These are phyloP conservation scores for Gasterosteus aculeatus DNA, from an alignment of 2,113 vertebrate genomes.

Conservation along the genomic window DNA sequence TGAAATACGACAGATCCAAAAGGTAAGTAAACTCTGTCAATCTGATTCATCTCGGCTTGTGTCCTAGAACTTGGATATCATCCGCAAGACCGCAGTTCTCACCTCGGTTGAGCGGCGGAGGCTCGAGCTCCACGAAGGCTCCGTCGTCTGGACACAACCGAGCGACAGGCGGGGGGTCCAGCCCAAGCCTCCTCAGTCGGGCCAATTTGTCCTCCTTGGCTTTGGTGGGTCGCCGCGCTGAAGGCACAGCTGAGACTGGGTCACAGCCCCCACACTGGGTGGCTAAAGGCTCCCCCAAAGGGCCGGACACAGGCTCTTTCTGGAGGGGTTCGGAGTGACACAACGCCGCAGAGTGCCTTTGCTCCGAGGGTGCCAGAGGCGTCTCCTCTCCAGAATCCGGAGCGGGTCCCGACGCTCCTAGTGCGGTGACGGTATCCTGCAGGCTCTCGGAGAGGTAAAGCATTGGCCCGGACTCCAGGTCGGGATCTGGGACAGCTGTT, in stretches of 20 bases:
- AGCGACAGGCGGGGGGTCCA: constrained; percentile 88
- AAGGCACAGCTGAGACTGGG: constrained; percentile 7
- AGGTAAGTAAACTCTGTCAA: not conserved
- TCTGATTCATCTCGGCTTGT: not conserved
- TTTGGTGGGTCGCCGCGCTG: constrained; percentile 55
- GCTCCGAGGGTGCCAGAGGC: not conserved
- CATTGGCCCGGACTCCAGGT: constrained; percentile 55
- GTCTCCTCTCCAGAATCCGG: constrained; percentile 8
- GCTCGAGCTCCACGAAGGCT: constrained; percentile 89
- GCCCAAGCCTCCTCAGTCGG: constrained; percentile 87
- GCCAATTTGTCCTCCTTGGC: constrained; percentile 84
- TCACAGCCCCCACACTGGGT: not conserved
- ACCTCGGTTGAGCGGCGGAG: constrained; percentile 87
- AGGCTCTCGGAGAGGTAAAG: constrained; percentile 74
- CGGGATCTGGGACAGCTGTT: not conserved
- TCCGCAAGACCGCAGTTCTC: not conserved
- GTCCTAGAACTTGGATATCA: not conserved
- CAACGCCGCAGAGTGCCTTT: not conserved
- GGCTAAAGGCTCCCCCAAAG: not conserved
- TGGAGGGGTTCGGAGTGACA: constrained; percentile 11
- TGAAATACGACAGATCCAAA: not conserved
- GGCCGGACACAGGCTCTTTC: constrained; percentile 1
- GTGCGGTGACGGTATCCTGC: constrained; percentile 35
- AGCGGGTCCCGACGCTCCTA: not conserved
- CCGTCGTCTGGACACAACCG: constrained; percentile 85